These are phyloP conservation scores for Trematocara variabile DNA, from an alignment of 2,113 vertebrate species.

Conservation along the genomic window DNA sequence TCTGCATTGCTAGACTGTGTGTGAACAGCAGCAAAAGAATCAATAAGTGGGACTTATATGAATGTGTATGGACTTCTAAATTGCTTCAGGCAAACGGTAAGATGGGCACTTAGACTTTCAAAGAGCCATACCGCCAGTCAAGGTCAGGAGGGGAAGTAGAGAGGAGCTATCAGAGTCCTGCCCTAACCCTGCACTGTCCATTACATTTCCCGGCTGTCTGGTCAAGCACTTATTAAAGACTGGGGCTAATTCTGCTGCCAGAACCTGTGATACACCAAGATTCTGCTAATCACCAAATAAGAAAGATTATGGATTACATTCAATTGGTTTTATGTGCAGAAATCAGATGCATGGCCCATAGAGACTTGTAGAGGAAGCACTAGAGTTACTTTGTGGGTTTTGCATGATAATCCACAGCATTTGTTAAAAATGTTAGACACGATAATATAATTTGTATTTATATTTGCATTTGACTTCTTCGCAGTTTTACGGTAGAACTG, in stretches of 20 bases:
- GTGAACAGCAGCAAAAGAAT: constrained; percentile 61
- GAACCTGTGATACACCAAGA: constrained; percentile 69
- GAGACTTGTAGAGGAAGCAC: constrained; percentile 2
- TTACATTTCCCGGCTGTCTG: constrained; percentile 47
- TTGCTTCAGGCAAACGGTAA: constrained; percentile 63
- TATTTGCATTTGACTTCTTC: neutral
- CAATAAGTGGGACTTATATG: constrained; percentile 63
- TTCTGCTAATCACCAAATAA: constrained; percentile 73
- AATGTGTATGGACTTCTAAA: constrained; percentile 65
- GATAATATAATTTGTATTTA: neutral
- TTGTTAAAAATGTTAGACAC: neutral
- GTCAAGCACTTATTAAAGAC: constrained; percentile 70
- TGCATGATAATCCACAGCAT: neutral
- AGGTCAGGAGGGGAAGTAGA: constrained; percentile 61
- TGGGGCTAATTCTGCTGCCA: constrained; percentile 57
- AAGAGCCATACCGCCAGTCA: constrained; percentile 67
- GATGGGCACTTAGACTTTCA: constrained; percentile 70
- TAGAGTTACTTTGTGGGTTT: neutral
- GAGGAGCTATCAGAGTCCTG: constrained; percentile 42
- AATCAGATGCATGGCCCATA: constrained; percentile 5
- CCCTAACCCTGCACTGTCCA: constrained; percentile 51
- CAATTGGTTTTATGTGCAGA: constrained; percentile 63
- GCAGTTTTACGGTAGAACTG: neutral
- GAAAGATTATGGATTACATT: constrained; percentile 69
- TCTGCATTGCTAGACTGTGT: constrained; percentile 56